phyloP scores from a whole-genome alignment of 2,113 vertebrate species.

The Thunnus thynnus region DNA sequence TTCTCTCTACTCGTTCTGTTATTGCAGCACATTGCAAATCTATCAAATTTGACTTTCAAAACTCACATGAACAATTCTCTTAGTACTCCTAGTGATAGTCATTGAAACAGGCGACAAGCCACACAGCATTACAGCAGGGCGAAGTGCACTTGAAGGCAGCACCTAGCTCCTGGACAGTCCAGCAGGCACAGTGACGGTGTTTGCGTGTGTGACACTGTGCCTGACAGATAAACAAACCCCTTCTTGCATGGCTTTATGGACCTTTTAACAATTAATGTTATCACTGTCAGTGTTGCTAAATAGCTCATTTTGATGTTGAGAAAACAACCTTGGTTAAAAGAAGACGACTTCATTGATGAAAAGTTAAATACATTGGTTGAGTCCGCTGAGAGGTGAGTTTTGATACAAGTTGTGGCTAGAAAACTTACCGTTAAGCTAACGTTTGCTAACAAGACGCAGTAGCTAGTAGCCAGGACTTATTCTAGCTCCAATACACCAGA shows the following conservation, averaged over 20 bases:
- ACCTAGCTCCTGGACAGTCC: background rate
- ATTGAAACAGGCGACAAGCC: background rate
- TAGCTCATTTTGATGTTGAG: background rate
- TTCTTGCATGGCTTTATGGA: constrained; percentile 19
- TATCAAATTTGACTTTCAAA: background rate
- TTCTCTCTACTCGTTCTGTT: background rate
- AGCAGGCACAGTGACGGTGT: constrained; percentile 38
- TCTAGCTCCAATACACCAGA: background rate
- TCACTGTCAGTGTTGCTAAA: background rate
- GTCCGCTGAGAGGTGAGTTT: constrained; percentile 63
- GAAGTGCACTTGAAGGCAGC: constrained; percentile 51
- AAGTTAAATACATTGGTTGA: constrained; percentile 28
- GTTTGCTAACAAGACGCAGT: constrained; percentile 34
- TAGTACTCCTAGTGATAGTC: background rate
- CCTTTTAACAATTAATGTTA: constrained; percentile 4
- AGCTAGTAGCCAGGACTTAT: background rate
- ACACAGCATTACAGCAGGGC: no score
- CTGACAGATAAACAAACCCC: constrained; percentile 72
- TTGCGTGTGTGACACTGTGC: constrained; percentile 26
- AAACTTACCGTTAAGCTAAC: constrained; percentile 63
- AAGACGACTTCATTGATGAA: constrained; percentile 17
- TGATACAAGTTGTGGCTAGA: constrained; percentile 42
- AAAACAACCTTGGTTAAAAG: background rate
- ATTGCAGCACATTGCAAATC: background rate
- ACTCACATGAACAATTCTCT: background rate